phyloP scores from a whole-genome alignment of 1,140 invertebrate genomes.

The Bicyclus anynana region DNA sequence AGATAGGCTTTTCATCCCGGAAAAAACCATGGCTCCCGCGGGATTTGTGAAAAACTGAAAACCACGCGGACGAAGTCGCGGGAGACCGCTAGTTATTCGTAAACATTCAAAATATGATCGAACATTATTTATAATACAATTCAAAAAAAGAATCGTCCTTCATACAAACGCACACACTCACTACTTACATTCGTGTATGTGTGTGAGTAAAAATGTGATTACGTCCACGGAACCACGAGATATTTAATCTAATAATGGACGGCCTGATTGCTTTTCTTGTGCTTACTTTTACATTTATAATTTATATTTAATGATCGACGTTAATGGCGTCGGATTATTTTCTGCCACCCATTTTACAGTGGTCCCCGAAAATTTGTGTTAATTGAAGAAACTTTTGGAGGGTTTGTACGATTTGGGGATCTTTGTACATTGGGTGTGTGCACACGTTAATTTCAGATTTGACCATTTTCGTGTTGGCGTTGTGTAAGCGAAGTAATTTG shows the following conservation, averaged over 20 bases:
- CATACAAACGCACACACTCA: slow-evolving; percentile 11
- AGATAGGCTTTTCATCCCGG: no score
- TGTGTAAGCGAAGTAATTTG: slow-evolving; percentile 61
- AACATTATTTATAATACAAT: no score
- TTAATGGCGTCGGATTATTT: slow-evolving; percentile 64
- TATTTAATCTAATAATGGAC: slow-evolving; percentile 69
- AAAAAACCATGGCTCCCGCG: no score
- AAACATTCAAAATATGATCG: no score
- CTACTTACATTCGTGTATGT: not conserved
- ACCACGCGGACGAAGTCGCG: no score
- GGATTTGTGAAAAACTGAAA: no score
- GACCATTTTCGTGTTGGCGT: slow-evolving; percentile 62
- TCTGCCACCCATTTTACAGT: slow-evolving; percentile 31
- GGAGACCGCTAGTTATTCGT: no score
- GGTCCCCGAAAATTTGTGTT: slow-evolving; percentile 34
- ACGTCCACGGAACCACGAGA: slow-evolving; percentile 41
- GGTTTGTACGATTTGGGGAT: slow-evolving; percentile 22
- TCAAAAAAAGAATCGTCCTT: no score
- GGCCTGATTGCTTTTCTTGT: slow-evolving; percentile 66
- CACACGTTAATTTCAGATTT: slow-evolving; percentile 73
- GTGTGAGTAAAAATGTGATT: slow-evolving; percentile 19
- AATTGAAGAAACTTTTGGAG: slow-evolving; percentile 10
- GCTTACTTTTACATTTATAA: slow-evolving; percentile 72
- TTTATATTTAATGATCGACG: slow-evolving; percentile 72
- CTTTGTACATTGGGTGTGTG: slow-evolving; percentile 38